Evolutionary conservation across 2,888 invertebrate species (phyloP).

Genomic region (Gisinianus flammeolus): DNA sequence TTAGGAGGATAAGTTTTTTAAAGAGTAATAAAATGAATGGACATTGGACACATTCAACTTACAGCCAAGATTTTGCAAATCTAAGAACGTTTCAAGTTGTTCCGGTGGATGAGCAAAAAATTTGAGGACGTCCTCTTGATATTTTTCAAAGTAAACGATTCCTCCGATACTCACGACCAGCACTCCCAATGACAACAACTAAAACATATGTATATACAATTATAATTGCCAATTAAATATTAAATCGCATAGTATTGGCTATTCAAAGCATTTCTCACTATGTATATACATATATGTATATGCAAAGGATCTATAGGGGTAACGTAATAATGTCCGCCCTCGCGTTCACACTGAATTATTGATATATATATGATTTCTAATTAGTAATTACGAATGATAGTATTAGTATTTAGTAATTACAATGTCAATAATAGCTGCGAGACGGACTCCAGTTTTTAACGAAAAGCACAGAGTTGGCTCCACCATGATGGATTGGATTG

Average conservation of each 20-base stretch:
- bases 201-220: background rate
- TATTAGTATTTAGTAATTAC: background rate
- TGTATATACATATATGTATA: too few relatives aligned
- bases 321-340: too few relatives aligned
- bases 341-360: too few relatives aligned
- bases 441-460: background rate
- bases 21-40: background rate
- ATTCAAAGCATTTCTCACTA: background rate
- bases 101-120: conserved; percentile 11
- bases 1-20: too few relatives aligned
- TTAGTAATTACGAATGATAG: too few relatives aligned
- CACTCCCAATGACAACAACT: background rate
- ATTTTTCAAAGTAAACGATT: conserved; percentile 10
- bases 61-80: conserved; percentile 2
- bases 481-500: too few relatives aligned
- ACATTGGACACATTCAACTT: too few relatives aligned
- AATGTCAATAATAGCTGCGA: conserved; percentile 8
- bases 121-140: conserved; percentile 10
- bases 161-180: background rate
- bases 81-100: conserved; percentile 2
- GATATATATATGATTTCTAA: too few relatives aligned
- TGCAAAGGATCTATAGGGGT: too few relatives aligned
- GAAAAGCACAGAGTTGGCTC: conserved; percentile 28
- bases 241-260: background rate
- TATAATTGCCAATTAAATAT: background rate